phyloP scores from a whole-genome alignment of 2,888 invertebrate species.

The Augiades crinisus region DNA sequence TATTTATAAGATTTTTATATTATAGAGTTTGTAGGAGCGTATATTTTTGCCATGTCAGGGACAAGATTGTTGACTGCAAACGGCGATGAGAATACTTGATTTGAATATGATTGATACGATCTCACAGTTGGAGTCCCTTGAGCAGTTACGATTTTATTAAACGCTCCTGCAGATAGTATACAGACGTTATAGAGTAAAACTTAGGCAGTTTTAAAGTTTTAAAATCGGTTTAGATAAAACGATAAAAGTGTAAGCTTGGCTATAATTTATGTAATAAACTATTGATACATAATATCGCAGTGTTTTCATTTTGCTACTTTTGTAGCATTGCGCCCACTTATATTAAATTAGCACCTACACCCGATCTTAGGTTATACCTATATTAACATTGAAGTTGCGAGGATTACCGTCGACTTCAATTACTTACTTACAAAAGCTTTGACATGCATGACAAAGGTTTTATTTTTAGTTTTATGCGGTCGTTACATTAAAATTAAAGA shows the following conservation, averaged over 20 bases:
- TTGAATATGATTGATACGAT: slow-evolving; percentile 9
- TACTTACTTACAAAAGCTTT: too few relatives aligned
- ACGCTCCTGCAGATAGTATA: slow-evolving; percentile 50
- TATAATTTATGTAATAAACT: slow-evolving; percentile 81
- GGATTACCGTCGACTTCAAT: too few relatives aligned
- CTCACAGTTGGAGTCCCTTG: slow-evolving; percentile 18
- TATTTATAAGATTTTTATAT: slow-evolving; percentile 68
- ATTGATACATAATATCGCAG: slow-evolving; percentile 62
- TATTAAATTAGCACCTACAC: too few relatives aligned
- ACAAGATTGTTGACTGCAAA: neutral
- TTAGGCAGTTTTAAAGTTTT: slow-evolving; percentile 70
- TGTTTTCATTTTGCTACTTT: slow-evolving; percentile 44
- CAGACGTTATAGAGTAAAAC: slow-evolving; percentile 55
- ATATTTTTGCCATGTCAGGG: slow-evolving; percentile 27
- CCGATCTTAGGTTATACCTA: too few relatives aligned
- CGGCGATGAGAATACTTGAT: neutral
- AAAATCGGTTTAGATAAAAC: slow-evolving; percentile 67
- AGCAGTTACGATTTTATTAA: slow-evolving; percentile 36
- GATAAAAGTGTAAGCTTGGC: slow-evolving; percentile 78
- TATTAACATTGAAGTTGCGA: too few relatives aligned
- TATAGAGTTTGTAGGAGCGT: slow-evolving; percentile 53
- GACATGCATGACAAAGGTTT: too few relatives aligned
- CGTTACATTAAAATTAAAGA: too few relatives aligned
- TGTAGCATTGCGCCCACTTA: too few relatives aligned
- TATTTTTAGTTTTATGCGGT: too few relatives aligned